Conservation (phyloP, 2,888 invertebrate species). For the Apamea monoglypha region DNA sequence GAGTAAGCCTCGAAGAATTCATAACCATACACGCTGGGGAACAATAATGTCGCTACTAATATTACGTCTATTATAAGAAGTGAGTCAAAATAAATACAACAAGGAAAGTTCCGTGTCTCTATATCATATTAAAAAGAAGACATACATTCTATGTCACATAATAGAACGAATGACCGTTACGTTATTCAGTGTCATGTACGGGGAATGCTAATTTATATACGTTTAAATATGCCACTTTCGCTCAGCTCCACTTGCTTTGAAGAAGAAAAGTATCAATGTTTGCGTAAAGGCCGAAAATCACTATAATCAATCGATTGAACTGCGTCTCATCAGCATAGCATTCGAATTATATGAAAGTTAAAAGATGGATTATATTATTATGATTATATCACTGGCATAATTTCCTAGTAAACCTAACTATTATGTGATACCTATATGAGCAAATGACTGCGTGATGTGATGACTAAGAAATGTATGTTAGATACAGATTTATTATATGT, state of each 20-base stretch:
- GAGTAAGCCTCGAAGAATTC: conserved; percentile 3
- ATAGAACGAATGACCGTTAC: conserved; percentile 73
- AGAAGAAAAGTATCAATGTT: conserved; percentile 30
- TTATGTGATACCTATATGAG: conserved; percentile 17
- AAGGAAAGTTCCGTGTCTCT: conserved; percentile 40
- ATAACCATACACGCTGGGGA: conserved; percentile 6
- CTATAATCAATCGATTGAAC: conserved; percentile 35
- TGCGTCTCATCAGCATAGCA: conserved; percentile 47
- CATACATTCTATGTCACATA: conserved; percentile 60
- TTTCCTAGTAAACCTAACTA: conserved; percentile 12
- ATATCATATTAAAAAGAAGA: conserved; percentile 54
- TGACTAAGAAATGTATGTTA: too few relatives aligned
- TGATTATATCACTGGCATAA: conserved; percentile 43
- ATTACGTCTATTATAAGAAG: not conserved
- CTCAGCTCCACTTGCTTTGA: conserved; percentile 34
- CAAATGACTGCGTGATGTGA: not conserved
- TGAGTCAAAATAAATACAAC: conserved; percentile 7
- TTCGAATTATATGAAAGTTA: conserved; percentile 58
- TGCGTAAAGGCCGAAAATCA: conserved; percentile 44
- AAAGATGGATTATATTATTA: conserved; percentile 32
- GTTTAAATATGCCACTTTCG: conserved; percentile 71
- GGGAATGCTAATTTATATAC: conserved; percentile 72
- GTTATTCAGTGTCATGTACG: conserved; percentile 68
- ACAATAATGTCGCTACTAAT: not conserved
- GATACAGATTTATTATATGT: not conserved